phyloP scores from a whole-genome alignment of 2,888 invertebrate genomes.

The Nipponacmea schrenckii region DNA sequence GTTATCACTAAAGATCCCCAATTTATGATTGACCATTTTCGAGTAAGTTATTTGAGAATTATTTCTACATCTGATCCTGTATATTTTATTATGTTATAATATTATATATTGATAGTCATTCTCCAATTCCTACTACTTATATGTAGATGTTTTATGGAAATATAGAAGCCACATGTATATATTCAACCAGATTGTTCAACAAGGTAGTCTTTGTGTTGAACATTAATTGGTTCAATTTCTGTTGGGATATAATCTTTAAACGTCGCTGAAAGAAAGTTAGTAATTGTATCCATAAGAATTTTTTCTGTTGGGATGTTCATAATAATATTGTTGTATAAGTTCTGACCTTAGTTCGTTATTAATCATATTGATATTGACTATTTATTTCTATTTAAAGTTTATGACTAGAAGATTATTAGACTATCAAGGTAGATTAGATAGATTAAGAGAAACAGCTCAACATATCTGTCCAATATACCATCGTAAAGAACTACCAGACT shows the following conservation, averaged over 20 bases:
- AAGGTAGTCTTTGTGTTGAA: too few species aligned
- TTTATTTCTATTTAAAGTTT: slow-evolving; percentile 35
- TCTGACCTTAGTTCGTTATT: background rate
- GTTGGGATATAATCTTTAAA: background rate
- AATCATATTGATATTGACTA: background rate
- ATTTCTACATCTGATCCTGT: background rate
- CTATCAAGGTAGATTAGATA: slow-evolving; percentile 50
- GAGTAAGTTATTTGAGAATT: slow-evolving; percentile 35
- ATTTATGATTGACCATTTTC: slow-evolving; percentile 47
- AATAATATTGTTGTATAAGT: background rate
- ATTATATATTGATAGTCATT: too few species aligned
- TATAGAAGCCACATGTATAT: too few species aligned
- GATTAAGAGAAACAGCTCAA: slow-evolving; percentile 40
- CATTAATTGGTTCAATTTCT: too few species aligned
- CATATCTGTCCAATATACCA: slow-evolving; percentile 54
- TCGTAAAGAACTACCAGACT: slow-evolving; percentile 45
- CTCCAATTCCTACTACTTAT: too few species aligned
- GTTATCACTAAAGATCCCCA: slow-evolving; percentile 49
- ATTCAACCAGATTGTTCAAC: too few species aligned
- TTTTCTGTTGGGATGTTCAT: background rate
- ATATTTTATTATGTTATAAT: too few species aligned
- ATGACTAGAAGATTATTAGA: slow-evolving; percentile 51
- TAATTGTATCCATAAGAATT: background rate
- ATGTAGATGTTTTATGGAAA: background rate
- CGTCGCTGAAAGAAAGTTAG: too few species aligned